These are phyloP conservation scores for Peromyscus maniculatus DNA, from an alignment of 2,113 vertebrate species.

Conservation along the genomic window DNA sequence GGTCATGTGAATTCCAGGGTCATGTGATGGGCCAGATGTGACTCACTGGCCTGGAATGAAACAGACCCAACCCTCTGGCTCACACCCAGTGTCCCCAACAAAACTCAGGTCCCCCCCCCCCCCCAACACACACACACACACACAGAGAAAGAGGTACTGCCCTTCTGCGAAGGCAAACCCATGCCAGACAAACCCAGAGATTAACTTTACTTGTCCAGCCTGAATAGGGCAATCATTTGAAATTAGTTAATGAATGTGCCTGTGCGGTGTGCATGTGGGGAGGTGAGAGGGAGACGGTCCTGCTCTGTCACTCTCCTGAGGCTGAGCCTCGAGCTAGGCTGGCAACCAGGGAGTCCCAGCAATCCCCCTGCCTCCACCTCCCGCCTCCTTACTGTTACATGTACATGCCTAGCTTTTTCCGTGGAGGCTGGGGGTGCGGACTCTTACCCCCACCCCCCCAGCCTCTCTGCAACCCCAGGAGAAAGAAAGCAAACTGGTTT, in stretches of 20 bases:
- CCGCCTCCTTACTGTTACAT: too few relatives aligned
- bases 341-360: background rate
- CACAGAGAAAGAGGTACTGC: background rate
- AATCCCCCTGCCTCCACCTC: background rate
- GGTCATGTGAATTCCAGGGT: background rate
- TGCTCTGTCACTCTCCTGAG: background rate
- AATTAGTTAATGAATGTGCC: background rate
- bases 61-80: constrained; percentile 29
- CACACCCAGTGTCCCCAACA: constrained; percentile 19
- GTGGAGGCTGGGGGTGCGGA: background rate
- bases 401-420: background rate
- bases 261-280: background rate
- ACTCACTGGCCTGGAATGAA: constrained; percentile 57
- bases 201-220: constrained; percentile 31
- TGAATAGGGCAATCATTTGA: background rate
- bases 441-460: background rate
- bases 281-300: too few relatives aligned
- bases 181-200: constrained; percentile 13
- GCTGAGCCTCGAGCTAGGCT: background rate
- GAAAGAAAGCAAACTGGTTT: background rate
- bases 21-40: constrained; percentile 15
- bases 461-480: background rate
- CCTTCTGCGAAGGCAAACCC: background rate
- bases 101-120: background rate
- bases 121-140: background rate